phyloP scores from a whole-genome alignment of 2,113 vertebrate genomes.

The Brienomyrus longianalis region DNA sequence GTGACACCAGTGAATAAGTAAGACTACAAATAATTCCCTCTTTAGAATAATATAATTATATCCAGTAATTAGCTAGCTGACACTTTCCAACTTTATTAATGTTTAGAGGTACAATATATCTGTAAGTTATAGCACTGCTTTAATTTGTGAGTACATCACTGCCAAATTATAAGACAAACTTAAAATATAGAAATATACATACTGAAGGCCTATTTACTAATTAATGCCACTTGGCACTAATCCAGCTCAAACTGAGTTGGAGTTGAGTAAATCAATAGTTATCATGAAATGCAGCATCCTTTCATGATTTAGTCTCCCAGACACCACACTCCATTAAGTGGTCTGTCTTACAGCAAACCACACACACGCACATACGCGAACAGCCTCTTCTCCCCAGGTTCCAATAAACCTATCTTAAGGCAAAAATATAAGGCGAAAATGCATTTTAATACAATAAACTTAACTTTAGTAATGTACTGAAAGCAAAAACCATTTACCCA shows the following conservation, averaged over 20 bases:
- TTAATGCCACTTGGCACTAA: neutral
- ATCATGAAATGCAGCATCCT: neutral
- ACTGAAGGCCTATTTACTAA: neutral
- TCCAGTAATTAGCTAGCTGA: slow-evolving; percentile 1
- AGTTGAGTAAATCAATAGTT: neutral
- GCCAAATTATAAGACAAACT: neutral
- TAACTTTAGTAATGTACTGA: neutral
- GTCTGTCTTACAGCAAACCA: neutral
- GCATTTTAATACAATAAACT: neutral
- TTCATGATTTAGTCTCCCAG: neutral
- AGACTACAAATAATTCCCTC: neutral
- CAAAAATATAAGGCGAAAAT: neutral
- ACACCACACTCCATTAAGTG: neutral
- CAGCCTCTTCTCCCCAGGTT: neutral
- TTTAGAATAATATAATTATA: neutral
- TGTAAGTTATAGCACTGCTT: neutral
- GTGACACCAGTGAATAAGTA: neutral
- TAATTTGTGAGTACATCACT: neutral
- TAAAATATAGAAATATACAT: neutral
- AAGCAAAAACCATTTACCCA: too few species aligned
- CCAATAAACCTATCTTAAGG: neutral
- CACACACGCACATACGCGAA: neutral
- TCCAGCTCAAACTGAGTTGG: neutral
- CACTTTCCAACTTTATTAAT: neutral
- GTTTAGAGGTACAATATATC: neutral